These are phyloP conservation scores for Leucoraja erinaceus DNA, from an alignment of 2,113 vertebrate genomes.

Conservation along the genomic window DNA sequence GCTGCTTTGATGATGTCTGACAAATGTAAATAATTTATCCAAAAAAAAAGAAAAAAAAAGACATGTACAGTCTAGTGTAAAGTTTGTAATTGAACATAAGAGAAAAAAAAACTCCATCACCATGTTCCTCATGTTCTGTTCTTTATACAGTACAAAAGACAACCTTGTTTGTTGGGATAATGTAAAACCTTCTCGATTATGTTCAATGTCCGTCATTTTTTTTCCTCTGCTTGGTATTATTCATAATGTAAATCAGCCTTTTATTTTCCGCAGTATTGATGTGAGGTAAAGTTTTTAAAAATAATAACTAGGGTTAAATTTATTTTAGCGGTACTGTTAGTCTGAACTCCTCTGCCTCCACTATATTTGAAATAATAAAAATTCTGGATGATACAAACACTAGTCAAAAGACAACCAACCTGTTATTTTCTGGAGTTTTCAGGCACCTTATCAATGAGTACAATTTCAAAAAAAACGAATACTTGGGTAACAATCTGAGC, in stretches of 20 bases:
- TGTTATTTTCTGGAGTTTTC: conserved; percentile 68
- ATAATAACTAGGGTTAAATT: conserved; percentile 50
- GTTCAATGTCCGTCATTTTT: conserved; percentile 8
- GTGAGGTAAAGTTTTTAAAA: conserved; percentile 84
- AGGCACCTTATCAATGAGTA: conserved; percentile 77
- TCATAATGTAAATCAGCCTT: conserved; percentile 86
- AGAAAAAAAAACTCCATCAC: conserved; percentile 69
- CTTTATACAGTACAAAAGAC: conserved; percentile 75
- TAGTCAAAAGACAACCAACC: conserved; percentile 67
- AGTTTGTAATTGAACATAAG: conserved; percentile 99
- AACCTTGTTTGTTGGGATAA: conserved; percentile 79
- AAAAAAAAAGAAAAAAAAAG: conserved; percentile 63
- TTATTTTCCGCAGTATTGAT: conserved; percentile 96
- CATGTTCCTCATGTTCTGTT: conserved; percentile 86
- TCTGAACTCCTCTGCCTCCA: conserved; percentile 78
- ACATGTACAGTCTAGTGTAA: conserved; percentile 99
- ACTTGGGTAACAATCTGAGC: conserved; percentile 73
- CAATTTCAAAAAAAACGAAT: conserved; percentile 41
- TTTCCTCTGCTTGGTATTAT: conserved; percentile 43
- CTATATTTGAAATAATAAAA: conserved; percentile 76
- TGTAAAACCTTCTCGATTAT: conserved; percentile 74
- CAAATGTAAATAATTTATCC: conserved; percentile 99
- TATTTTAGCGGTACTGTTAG: conserved; percentile 83
- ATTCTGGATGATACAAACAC: conserved; percentile 47
- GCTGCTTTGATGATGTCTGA: conserved; percentile 98